These are phyloP conservation scores for Aporophyla lueneburgensis DNA, from an alignment of 2,888 invertebrate genomes.

Conservation along the genomic window DNA sequence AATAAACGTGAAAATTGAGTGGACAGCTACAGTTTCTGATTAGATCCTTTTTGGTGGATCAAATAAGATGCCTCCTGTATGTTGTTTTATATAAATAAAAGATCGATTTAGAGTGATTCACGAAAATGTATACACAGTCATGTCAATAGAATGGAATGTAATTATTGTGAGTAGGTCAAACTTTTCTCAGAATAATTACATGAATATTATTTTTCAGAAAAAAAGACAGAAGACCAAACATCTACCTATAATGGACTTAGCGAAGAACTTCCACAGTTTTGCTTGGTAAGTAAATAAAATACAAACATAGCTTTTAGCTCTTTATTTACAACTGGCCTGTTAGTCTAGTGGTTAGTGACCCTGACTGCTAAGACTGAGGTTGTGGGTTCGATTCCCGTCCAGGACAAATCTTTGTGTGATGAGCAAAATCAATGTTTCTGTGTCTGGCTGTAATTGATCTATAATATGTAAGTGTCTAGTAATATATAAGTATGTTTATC, in stretches of 20 bases:
- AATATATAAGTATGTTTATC: too few relatives aligned
- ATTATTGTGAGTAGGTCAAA: too few relatives aligned
- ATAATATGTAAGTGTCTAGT: too few relatives aligned
- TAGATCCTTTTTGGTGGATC: neutral
- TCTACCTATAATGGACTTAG: slow-evolving; percentile 76
- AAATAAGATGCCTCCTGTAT: slow-evolving; percentile 36
- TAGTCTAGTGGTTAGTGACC: too few relatives aligned
- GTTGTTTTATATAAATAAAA: slow-evolving; percentile 23
- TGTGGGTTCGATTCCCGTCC: too few relatives aligned
- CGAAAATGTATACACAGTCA: neutral
- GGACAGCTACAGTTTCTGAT: slow-evolving; percentile 8
- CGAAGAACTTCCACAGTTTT: slow-evolving; percentile 79
- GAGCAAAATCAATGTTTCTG: too few relatives aligned
- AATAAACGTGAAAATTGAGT: neutral
- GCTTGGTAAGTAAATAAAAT: slow-evolving; percentile 76
- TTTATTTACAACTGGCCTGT: too few relatives aligned
- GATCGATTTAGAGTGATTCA: neutral
- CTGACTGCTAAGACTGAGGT: too few relatives aligned
- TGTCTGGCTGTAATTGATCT: too few relatives aligned
- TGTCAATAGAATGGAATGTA: neutral
- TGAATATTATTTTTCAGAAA: slow-evolving; percentile 66
- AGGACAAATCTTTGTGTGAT: too few relatives aligned
- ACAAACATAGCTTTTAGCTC: neutral
- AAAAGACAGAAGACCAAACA: slow-evolving; percentile 53
- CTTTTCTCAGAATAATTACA: neutral